Evolutionary conservation across 92 coral and sea anemone genomes (phyloP), one percentile per base, ranked within the genome.

Genomic region (Zoanthus sansibaricus): DNA sequence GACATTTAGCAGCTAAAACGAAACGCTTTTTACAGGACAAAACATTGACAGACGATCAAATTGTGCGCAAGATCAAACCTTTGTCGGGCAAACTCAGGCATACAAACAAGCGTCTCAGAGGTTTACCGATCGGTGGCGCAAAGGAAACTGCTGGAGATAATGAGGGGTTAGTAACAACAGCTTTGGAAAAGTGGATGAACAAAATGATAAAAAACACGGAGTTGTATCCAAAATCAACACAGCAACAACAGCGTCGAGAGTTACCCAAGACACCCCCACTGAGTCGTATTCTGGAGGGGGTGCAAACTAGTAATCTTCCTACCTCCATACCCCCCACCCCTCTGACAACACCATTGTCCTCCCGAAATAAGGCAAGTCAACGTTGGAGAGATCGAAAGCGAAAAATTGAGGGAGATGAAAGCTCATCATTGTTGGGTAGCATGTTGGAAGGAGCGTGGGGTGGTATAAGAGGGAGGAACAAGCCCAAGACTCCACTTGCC

Each of bases 141-240:
- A 4, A 4, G 42, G 42, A 37, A 37, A 37, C 71, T 25, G 25
- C 25, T 25, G 25, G 25, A 25, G 25, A 25, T 25, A 0, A 25
- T 25, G 25, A 25, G 25, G 25, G 25, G 25, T 25, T 25, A 25
- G 25, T 25, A 25, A 25, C 25, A 25, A 25, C 25, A 25, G 25
- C 25, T 21, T 66, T 66, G 25, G 71, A n/a, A 18, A 66, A 66
- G 18, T 66, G 71, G 71, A 66, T 66, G 71, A 66, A 66, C 30
- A 66, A 66, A 18, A 66, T 66, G 71, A 18, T 66, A 13, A 66
- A 66, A 66, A 66, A 15, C 30, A 66, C 71, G 1, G 71, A 66
- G 71, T 12, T 66, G 20, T 66, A 66, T 66, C 71, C 71, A 7
- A 66, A 21, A 66, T 11, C 62, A 10, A 55, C 42, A 4, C 42